Percentiles rank a stretch among this genome's conserved stretches.
Conservation (phyloP, 2,888 invertebrate genomes). For the Syrista parreyssii region DNA sequence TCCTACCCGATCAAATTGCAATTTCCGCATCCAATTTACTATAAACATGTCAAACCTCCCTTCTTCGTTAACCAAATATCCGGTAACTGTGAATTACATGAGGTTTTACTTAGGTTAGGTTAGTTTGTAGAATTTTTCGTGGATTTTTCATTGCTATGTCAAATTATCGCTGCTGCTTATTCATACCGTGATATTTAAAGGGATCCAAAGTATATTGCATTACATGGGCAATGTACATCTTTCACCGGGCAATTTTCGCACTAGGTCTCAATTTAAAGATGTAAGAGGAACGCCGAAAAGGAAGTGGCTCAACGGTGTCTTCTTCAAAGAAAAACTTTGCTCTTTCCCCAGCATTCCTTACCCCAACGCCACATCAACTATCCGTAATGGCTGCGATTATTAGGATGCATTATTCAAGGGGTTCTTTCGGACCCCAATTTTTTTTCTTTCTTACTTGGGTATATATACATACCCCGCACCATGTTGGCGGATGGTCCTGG, state of each 20-base stretch:
- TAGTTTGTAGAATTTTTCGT: neutral
- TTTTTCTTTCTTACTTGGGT: slow-evolving; percentile 23
- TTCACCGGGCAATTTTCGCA: neutral
- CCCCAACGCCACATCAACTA: slow-evolving; percentile 20
- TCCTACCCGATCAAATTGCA: slow-evolving; percentile 43
- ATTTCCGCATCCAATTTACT: slow-evolving; percentile 65
- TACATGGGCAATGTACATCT: neutral
- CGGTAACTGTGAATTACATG: neutral
- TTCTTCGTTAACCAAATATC: slow-evolving; percentile 43
- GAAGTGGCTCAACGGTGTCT: slow-evolving; percentile 6
- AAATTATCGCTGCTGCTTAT: neutral
- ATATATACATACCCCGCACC: neutral
- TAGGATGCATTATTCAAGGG: slow-evolving; percentile 59
- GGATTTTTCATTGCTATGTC: neutral
- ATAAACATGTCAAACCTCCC: slow-evolving; percentile 58
- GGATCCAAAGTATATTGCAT: neutral
- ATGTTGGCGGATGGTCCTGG: slow-evolving; percentile 8
- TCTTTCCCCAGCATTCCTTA: slow-evolving; percentile 2
- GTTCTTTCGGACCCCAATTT: slow-evolving; percentile 35
- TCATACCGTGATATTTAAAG: neutral
- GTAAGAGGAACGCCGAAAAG: slow-evolving; percentile 9
- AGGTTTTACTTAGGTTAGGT: neutral
- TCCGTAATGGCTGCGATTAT: slow-evolving; percentile 57
- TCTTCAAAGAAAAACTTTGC: slow-evolving; percentile 10
- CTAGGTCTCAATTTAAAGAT: neutral